Base-by-base conservation (phyloP, 2,113 vertebrate species). In the Ia io region DNA sequence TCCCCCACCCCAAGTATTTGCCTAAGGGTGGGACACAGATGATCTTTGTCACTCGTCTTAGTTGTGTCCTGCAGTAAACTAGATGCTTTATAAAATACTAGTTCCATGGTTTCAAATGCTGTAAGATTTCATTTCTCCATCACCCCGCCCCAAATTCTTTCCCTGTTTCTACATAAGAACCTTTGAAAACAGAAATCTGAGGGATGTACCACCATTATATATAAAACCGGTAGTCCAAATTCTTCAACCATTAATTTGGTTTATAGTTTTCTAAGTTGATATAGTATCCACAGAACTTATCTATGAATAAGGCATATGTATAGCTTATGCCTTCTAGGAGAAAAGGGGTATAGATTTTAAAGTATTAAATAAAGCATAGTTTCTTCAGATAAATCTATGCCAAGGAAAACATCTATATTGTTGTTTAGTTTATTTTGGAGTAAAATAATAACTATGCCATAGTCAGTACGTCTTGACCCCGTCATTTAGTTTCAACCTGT, bases 1-100 rank as follows among this genome's bases (percentile, higher is more conserved):
- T 92, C 92, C 84, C 23, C 3, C 59, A 20, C 5, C n/a, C 70
- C 6, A 59, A 77, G 93, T 65, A 67, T 97, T 96, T 94, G 87
- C 84, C 83, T 56, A 37, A 93, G 76, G 95, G 51, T 1, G 1
- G 44, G 83, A 74, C 8, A 74, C n/a, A 22, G 79, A 69, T 70
- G 80, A 49, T 3, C 0, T 90, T 77, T 96, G 84, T 63, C 44
- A 30, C 35, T 93, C 49, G 7, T 70, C 78, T 53, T 70, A 37
- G 44, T 63, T 88, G 25, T 69, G 17, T 44, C 88, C 44, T 92
- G 59, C 28, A 73, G 0, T 35, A 87, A 90, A 28, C 56, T 18
- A 42, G 42, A 13, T 70, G 74, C 85, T 70, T 12, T 3, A n/a
- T 53, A 90, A 85, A 97, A 91, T 77, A 49, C 20, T 28, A 5